Base-by-base conservation (phyloP, 1,140 invertebrate species). In the Euura saliciscinereae region DNA sequence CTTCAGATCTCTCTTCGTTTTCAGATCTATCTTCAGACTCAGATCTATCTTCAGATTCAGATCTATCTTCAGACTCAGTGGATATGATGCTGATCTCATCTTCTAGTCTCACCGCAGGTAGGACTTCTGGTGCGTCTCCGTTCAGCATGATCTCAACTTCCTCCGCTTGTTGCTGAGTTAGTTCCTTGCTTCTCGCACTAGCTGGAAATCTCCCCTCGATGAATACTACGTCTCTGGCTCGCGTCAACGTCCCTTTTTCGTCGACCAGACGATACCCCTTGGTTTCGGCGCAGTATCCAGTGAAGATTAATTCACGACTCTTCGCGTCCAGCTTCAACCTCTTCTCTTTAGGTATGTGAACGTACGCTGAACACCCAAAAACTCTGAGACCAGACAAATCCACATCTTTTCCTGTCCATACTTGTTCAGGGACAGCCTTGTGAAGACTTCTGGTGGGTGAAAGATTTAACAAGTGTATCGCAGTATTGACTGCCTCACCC, bases 341-440 rank as follows among this genome's bases (percentile, higher is more conserved):
- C 69, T 78, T 78, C 67, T 73, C 71, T 10, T 80, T 78, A 43
- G 76, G 81, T 6, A 82, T 74, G 64, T 76, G 74, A 1, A 71
- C 75, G 64, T 78, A 84, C 13, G 83, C 82, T 68, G 74, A 67
- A 75, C 78, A 84, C 11, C 83, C 83, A 69, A 86, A 86, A 8
- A 82, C 73, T 74, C 76, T 51, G 2, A 85, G 64, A 75, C 86
- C 73, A 42, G 43, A 71, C 3, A 86, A 46, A 44, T 73, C 74
- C 2, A 83, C 79, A 59, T 82, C 82, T 44, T 70, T 80, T 1
- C 74, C 74, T 13, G 74, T 76, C 78, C 80, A 82, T 5, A 78
- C 10, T 72, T 87, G 79, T 44, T 79, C 80, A 8, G 84, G 79
- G 8, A 79, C 82, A 43, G 28, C 67, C 51, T 71, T 10, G 64